phyloP scores from a whole-genome alignment of 2,113 vertebrate genomes.

The Leucopternis melanops region DNA sequence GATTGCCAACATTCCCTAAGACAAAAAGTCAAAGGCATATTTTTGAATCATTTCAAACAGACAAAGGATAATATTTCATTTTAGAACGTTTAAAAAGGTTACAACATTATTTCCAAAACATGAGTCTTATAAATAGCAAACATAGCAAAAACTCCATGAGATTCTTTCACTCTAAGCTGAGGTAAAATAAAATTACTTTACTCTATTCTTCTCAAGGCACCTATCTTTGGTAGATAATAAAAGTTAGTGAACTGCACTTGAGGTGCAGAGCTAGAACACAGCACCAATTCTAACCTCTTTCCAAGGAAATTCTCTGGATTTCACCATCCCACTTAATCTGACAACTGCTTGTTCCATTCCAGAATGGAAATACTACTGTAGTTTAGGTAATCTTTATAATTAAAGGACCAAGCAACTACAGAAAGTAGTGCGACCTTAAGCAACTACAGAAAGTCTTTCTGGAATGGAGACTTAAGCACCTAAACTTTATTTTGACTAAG shows the following conservation, averaged over 20 bases:
- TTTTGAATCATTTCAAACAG: background rate
- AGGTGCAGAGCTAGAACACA: background rate
- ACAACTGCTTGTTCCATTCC: background rate
- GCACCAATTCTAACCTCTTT: background rate
- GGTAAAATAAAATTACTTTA: background rate
- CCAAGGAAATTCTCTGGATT: background rate
- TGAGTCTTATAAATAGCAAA: background rate
- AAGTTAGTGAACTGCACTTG: background rate
- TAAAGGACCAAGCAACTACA: background rate
- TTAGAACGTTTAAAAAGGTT: background rate
- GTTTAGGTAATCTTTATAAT: background rate
- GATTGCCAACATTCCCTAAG: slow-evolving; percentile 60
- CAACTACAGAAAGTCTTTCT: background rate
- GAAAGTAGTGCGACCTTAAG: background rate
- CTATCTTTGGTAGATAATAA: background rate
- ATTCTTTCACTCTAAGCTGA: background rate
- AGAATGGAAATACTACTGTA: background rate
- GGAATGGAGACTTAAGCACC: background rate
- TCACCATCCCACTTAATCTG: background rate
- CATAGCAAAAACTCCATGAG: background rate
- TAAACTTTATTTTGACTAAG: background rate
- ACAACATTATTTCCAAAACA: background rate
- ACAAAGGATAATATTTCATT: background rate
- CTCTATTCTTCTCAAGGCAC: background rate
- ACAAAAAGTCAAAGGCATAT: background rate